These are phyloP conservation scores for Metacarcinus magister DNA, from an alignment of 2,888 invertebrate species.

Conservation along the genomic window DNA sequence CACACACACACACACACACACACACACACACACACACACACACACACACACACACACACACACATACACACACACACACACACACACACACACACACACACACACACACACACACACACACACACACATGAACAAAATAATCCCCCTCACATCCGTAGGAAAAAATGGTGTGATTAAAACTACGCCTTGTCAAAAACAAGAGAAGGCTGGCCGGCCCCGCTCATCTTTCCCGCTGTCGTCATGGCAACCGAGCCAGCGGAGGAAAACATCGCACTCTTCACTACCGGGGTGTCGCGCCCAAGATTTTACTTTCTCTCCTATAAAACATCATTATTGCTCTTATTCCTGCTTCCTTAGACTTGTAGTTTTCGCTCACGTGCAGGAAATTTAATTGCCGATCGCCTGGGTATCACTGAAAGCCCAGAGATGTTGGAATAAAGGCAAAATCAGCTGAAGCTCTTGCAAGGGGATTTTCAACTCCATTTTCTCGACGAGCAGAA, in stretches of 20 bases:
- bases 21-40: slow-evolving; percentile 48
- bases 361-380: not conserved
- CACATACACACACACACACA: slow-evolving; percentile 55
- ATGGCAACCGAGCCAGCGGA: slow-evolving; percentile 77
- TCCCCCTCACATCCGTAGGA: slow-evolving; percentile 54
- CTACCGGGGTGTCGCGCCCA: slow-evolving; percentile 77
- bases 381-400: slow-evolving; percentile 67
- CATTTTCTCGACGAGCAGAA: slow-evolving; percentile 77
- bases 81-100: slow-evolving; percentile 51
- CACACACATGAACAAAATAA: slow-evolving; percentile 70
- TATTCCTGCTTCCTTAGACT: not conserved
- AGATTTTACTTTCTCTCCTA: slow-evolving; percentile 72
- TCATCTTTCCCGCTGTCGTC: slow-evolving; percentile 77
- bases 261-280: slow-evolving; percentile 79
- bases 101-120: slow-evolving; percentile 60
- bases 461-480: slow-evolving; percentile 79
- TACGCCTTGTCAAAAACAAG: slow-evolving; percentile 79
- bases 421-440: not conserved
- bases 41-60: slow-evolving; percentile 42
- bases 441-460: slow-evolving; percentile 54
- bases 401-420: not conserved
- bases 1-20: slow-evolving; percentile 17
- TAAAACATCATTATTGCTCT: slow-evolving; percentile 50
- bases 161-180: slow-evolving; percentile 79
- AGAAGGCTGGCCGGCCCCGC: slow-evolving; percentile 77